Percentiles rank a stretch among this genome's conserved stretches.
Evolutionary conservation across 1,140 invertebrate species (phyloP).

Genomic region (Drosophila funebris): DNA sequence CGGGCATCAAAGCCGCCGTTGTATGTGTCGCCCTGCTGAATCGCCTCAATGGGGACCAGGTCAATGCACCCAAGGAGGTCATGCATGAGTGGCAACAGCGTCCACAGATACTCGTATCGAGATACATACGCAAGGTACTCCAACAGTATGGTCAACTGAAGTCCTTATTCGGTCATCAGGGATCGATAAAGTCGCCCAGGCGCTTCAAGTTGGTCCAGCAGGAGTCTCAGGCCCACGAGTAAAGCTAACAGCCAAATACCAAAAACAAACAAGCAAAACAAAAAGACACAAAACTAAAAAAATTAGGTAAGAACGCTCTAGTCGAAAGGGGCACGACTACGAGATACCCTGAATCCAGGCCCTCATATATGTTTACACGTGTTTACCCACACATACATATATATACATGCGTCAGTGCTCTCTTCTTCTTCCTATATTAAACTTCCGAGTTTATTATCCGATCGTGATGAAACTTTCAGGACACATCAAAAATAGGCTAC

Average conservation of each 20-base stretch:
- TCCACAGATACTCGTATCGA: conserved; percentile 93
- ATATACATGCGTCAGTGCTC: too few relatives aligned
- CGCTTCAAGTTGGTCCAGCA: conserved; percentile 94
- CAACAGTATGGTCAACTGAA: conserved; percentile 88
- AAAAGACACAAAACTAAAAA: too few relatives aligned
- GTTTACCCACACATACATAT: too few relatives aligned
- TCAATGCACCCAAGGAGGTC: conserved; percentile 93
- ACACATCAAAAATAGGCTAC: too few relatives aligned
- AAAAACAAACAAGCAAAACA: too few relatives aligned
- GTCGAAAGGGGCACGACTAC: too few relatives aligned
- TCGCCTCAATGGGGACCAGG: conserved; percentile 97
- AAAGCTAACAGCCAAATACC: conserved; percentile 78
- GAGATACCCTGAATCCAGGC: too few relatives aligned
- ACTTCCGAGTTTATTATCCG: too few relatives aligned
- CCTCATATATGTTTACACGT: too few relatives aligned
- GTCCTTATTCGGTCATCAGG: conserved; percentile 89
- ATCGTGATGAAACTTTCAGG: too few relatives aligned
- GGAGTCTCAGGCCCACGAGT: conserved; percentile 95
- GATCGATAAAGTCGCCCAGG: conserved; percentile 92
- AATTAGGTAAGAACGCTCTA: too few relatives aligned
- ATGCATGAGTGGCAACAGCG: conserved; percentile 96
- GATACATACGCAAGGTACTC: conserved; percentile 94
- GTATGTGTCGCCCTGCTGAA: conserved; percentile 97
- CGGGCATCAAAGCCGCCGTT: conserved; percentile 96
- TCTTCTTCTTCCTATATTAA: too few relatives aligned